Base-by-base conservation (phyloP, 2,113 vertebrate genomes). In the Eulacestoma nigropectus region DNA sequence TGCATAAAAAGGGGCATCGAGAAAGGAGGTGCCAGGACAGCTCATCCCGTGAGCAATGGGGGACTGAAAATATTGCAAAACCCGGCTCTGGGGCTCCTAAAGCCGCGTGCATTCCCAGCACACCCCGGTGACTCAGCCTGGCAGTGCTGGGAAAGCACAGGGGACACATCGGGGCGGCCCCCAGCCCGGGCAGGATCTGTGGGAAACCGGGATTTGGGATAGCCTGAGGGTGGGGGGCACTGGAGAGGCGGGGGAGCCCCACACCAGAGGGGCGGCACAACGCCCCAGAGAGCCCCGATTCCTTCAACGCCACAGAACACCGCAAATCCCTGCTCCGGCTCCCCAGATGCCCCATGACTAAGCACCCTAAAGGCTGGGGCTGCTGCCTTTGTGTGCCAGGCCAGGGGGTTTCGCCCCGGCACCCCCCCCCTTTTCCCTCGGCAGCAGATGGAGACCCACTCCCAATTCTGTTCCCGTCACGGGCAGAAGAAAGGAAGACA, bases 41-140 rank as follows among this genome's bases (percentile, higher is more conserved):
- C 25, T 77, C 52, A 25, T 3, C 21, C 74, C 6, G 2, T 13
- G 52, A 67, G 56, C 78, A 59, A 55, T 0, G 3, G 11, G 37
- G 42, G 3, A 11, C 22, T 22, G 23, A 23, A 47, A 44, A 41
- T 14, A 16, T 3, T 5, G 13, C 29, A 46, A 33, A 59, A 1
- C 2, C 7, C 1, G 13, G n/a, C 49, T 8, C 6, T 55, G 64
- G 35, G 63, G 67, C 55, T 72, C 8, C 30, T 23, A 8, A 29
- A 13, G 1, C 22, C 1, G 5, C 26, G 19, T 12, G 44, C 3
- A 4, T 96, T 95, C 90, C 93, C 95, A 91, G 95, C 91, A 96
- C 90, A 68, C 4, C 89, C 91, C 39, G 1, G 25, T 97, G 98
- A 97, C 70, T 98, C 96, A 97, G 29, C 4, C 42, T 16, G 87